Evolutionary conservation across 2,113 vertebrate genomes (phyloP), one percentile per base, ranked within the genome.

Genomic region (Peromyscus polionotus): DNA sequence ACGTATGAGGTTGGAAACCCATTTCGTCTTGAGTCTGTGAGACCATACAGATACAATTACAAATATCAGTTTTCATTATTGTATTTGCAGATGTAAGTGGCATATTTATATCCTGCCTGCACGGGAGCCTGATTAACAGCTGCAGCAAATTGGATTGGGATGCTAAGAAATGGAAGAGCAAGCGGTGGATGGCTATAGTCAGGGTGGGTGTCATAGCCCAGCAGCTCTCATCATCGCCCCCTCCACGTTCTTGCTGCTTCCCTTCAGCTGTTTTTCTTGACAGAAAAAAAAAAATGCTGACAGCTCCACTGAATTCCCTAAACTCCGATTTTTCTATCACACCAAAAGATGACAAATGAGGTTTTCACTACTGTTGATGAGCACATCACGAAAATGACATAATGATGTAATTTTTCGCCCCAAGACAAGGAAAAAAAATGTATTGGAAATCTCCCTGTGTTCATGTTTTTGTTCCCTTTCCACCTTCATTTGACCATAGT

Each of bases 21-120:
- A 98, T 95, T 98, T 98, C 96, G 98, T 96, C 97, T 96, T 96
- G 94, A 98, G 95, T 98, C 98, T 98, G 31, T 97, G 93, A 76
- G 95, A 85, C 97, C 98, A 98, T 96, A 97, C 84, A 98, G 92
- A 97, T 93, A 85, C 81, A 98, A 95, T 98, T 98, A 97, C 88
- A 65, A 97, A 95, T 98, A 98, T 98, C 96, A 94, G 96, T 98
- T 99, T 98, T 98, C 98, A 97, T 98, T 98, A 98, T 97, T 88
- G 68, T 96, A 83, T 98, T 97, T 98, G 90, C 93, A 95, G 96
- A 97, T 98, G 97, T 98, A 97, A 98, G 97, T 98, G 95, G 95
- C 73, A 85, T 97, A 98, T 98, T 97, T 98, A 95, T 95, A 98
- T 98, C 97, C 97, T 97, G 93, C 96, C 97, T 97, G 86, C 80